These are phyloP conservation scores for Limnephilus auricula DNA, from an alignment of 2,888 invertebrate genomes.

Conservation along the genomic window DNA sequence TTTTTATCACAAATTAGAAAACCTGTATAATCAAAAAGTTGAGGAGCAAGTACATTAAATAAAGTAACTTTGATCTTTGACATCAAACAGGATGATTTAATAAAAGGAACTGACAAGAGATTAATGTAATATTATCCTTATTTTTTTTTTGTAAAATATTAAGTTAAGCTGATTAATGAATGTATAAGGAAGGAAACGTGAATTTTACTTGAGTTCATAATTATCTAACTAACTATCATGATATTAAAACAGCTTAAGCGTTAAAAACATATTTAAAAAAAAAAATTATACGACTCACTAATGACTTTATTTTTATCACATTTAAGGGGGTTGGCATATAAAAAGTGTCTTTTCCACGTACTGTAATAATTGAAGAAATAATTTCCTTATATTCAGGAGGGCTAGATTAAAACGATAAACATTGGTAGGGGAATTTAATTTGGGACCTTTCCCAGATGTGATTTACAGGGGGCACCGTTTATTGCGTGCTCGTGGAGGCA, in stretches of 20 bases:
- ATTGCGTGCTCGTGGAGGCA: neutral
- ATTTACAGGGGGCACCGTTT: conserved; percentile 50
- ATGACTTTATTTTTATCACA: neutral
- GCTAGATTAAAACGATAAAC: conserved; percentile 47
- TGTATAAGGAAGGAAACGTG: too few species aligned
- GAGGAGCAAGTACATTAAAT: neutral
- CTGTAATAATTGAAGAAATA: conserved; percentile 37
- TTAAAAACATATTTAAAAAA: neutral
- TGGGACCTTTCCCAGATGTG: conserved; percentile 44
- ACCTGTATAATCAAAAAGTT: neutral
- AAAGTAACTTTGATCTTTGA: neutral
- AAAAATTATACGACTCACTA: neutral
- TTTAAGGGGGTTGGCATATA: neutral
- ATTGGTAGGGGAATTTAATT: conserved; percentile 53
- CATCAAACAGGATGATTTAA: neutral
- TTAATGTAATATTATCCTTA: neutral
- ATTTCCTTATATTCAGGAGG: conserved; percentile 44
- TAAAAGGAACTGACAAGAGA: neutral
- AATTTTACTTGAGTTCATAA: too few species aligned
- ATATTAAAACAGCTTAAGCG: neutral
- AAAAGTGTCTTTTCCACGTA: conserved; percentile 25
- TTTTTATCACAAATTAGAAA: neutral
- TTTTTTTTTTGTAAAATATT: neutral
- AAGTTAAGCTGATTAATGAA: neutral
- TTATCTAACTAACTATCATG: too few species aligned